A percentile compares a stretch with the other conserved stretches of the same genome.
Evolutionary conservation across 1,140 invertebrate species (phyloP).

Genomic region (Scaptomyza montana): DNA sequence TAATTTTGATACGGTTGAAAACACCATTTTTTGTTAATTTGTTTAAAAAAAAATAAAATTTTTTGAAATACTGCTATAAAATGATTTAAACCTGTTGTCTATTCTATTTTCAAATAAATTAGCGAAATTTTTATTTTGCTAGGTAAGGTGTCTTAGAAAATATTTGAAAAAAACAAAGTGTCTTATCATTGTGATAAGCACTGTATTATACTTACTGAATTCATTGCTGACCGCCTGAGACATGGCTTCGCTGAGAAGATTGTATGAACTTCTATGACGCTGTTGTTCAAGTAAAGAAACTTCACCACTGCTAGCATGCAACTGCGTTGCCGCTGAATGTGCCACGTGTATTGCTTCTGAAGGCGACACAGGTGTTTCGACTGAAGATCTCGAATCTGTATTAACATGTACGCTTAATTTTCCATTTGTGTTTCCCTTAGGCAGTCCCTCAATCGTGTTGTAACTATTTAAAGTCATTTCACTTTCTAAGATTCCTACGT

Average conservation of each 20-base stretch:
- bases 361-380: background rate
- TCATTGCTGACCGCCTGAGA: conserved; percentile 84
- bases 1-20: no score
- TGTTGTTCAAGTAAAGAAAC: conserved; percentile 9
- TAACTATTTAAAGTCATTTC: conserved; percentile 1
- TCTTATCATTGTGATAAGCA: no score
- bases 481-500: background rate
- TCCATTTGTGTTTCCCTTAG: background rate
- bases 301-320: conserved; percentile 7
- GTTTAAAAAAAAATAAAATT: no score
- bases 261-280: conserved; percentile 73
- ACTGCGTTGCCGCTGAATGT: background rate
- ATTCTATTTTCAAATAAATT: no score
- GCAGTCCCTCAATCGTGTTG: background rate
- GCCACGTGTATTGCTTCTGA: background rate
- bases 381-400: background rate
- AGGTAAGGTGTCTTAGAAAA: no score
- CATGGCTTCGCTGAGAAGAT: conserved; percentile 83
- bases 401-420: background rate
- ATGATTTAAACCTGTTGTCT: no score
- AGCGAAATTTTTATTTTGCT: no score
- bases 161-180: no score
- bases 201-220: conserved; percentile 82
- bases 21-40: no score
- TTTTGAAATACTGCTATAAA: no score